Conservation (phyloP, 2,888 invertebrate genomes). For the Digitonthophagus gazella region DNA sequence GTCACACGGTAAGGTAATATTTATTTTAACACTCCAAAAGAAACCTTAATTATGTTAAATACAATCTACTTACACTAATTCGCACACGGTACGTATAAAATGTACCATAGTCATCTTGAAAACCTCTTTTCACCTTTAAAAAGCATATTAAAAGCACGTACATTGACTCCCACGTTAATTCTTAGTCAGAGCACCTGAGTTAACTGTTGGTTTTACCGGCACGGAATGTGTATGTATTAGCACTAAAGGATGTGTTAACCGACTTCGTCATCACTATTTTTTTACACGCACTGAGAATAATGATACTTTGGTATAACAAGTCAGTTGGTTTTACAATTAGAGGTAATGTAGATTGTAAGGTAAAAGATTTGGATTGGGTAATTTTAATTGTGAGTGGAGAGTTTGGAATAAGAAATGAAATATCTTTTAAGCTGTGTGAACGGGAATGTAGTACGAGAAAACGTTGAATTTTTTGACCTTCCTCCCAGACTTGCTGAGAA, state of each 20-base stretch:
- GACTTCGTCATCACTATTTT: slow-evolving; percentile 3
- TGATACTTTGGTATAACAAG: no score
- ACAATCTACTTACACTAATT: slow-evolving; percentile 12
- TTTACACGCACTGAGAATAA: background rate
- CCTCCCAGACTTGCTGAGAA: no score
- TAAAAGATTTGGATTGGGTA: no score
- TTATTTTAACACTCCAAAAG: background rate
- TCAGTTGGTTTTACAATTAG: no score
- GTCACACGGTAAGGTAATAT: no score
- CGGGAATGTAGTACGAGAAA: no score
- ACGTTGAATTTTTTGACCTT: no score
- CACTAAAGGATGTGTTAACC: slow-evolving; percentile 7
- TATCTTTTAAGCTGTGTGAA: no score
- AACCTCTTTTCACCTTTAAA: background rate
- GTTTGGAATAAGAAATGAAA: no score
- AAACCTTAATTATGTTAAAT: background rate
- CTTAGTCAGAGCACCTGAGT: background rate
- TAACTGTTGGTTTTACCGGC: background rate
- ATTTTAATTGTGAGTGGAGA: no score
- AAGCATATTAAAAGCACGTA: background rate
- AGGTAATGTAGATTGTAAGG: no score
- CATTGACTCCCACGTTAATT: slow-evolving; percentile 4
- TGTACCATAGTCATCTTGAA: slow-evolving; percentile 10
- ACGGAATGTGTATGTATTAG: slow-evolving; percentile 3
- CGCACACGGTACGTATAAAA: slow-evolving; percentile 6